Evolutionary conservation across 2,888 invertebrate species (phyloP), one percentile per base, ranked within the genome.

Genomic region (Leucophora obtusa): DNA sequence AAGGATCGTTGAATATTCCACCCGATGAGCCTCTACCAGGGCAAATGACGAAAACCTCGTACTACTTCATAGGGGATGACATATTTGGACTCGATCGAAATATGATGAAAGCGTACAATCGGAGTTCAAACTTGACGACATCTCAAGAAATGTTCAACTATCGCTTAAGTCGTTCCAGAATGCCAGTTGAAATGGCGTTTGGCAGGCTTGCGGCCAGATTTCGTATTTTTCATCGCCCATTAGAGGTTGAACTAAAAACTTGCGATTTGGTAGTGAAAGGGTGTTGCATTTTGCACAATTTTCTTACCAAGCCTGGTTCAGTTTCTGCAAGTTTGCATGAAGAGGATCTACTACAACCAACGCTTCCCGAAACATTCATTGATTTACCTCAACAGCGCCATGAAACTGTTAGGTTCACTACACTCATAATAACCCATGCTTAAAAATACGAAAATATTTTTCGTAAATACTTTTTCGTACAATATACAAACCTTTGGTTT

Each of bases 51-150:
- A 51, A 59, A 59, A 51, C 18, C 5, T 28, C 47, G n/a, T 50
- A 33, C 11, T 71, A n/a, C 17, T 60, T 71, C 8, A 62, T 71
- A 60, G 71, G 62, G 11, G 71, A 71, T 17, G 62, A 71, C 14
- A 38, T 38, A 10, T 71, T 71, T n/a, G 51, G 38, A 1, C 14
- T 71, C 14, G 35, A 38, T 11, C 11, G 17, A 28, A 43, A 56
- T 7, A 21, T 69, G 8, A 43, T 50, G 9, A 50, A 50, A 15
- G 50, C 15, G 2, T 17, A 15, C 10, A 43, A 43, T 43, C 5
- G 11, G 11, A 43, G 11, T 43, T 43, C n/a, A 8, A 53, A 54
- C 8, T 24, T 71, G 24, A 54, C 21, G 14, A 47, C n/a, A 1
- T 14, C 53, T 2, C 71, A 71, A 24, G 62, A 71, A 43, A 5